Evolutionary conservation across 2,797 vertebrate genomes (phyloP), one percentile per base, ranked within the genome.

Genomic region (Intellagama lesueurii): DNA sequence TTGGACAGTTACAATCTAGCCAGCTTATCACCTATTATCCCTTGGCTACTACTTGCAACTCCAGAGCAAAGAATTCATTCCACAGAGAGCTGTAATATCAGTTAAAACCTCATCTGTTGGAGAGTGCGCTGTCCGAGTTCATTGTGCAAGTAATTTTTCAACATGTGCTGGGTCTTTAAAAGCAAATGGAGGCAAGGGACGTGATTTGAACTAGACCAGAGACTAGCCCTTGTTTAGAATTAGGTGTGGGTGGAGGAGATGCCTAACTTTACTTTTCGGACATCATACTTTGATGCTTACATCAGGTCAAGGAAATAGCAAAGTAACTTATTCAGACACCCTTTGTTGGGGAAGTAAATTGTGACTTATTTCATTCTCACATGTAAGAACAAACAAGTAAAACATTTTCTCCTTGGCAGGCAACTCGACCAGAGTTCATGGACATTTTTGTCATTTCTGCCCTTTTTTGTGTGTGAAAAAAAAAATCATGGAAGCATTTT

Each of bases 201-300:
- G 7, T 69, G 87, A 90, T 90, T 69, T 81, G 52, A 88, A 81
- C 89, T 90, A 91, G 91, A 90, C 83, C 91, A 28, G 89, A 88
- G 91, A 93, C 88, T 90, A 94, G 60, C 69, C 88, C 60, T 93
- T 90, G 87, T 87, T 91, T 89, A 83, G 90, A 76, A 91, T 94
- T 1, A 28, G 28, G 66, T 66, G 32, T 26, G 4, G 14, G 28
- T 70, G n/a, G 56, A 47, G 28, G 35, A 75, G 79, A 64, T 80
- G n/a, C 28, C 66, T 28, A 35, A 32, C 32, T 78, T 49, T 24
- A 72, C 14, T 35, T 40, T 81, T 26, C 86, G 93, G 92, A 91
- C 89, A 86, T 92, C 91, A 91, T 88, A 87, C 87, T 90, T 88
- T 77, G 80, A 90, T 92, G 92, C 92, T 93, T 72, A 93, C 88